Percentiles rank a stretch among this genome's conserved stretches.
phyloP scores from a whole-genome alignment of 2,113 vertebrate species.

The Pelusios castaneus region DNA sequence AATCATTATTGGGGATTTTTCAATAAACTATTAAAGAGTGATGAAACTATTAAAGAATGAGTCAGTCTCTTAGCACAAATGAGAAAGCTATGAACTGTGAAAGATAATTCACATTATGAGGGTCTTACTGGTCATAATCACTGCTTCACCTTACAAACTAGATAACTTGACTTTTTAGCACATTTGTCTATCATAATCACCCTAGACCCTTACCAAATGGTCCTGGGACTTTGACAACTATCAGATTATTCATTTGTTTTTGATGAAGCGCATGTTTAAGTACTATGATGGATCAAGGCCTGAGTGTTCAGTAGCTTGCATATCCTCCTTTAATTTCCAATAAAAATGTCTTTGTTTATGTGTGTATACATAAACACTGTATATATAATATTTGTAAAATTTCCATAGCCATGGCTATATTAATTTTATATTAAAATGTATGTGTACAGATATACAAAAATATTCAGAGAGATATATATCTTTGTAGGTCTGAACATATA shows the following conservation, averaged over 20 bases:
- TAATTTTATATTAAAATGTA: background rate
- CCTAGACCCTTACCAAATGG: background rate
- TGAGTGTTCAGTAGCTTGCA: background rate
- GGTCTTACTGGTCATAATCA: background rate
- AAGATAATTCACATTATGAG: accelerated
- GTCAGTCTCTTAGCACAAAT: background rate
- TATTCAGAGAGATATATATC: background rate
- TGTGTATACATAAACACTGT: background rate
- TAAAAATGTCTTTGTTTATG: background rate
- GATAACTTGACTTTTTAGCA: background rate
- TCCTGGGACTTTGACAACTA: accelerated
- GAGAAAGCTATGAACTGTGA: background rate
- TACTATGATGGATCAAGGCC: background rate
- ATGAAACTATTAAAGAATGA: background rate
- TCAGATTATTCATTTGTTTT: accelerated
- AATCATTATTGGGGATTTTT: background rate
- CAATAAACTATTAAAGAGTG: background rate
- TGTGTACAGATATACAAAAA: background rate
- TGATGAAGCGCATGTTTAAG: background rate
- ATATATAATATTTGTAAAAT: background rate
- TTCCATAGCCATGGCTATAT: background rate
- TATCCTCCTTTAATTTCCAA: background rate
- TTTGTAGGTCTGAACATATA: background rate
- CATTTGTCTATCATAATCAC: background rate
- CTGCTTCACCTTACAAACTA: background rate